Base-by-base conservation (phyloP, 2,113 vertebrate genomes). In the Paradisaea rubra region DNA sequence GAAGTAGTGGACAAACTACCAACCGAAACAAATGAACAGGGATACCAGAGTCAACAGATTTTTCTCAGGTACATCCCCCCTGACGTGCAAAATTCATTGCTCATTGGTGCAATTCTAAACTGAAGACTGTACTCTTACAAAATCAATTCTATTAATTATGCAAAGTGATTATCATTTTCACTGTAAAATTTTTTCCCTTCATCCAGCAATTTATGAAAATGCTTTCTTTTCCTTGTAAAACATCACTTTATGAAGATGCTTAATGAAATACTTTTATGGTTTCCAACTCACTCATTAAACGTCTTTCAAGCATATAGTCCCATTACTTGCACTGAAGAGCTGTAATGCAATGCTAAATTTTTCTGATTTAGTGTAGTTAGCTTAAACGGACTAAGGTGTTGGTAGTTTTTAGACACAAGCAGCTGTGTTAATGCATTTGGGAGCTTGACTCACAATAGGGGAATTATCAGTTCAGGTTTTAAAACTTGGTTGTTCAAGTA, bases 171-270 rank as follows among this genome's bases (percentile, higher is more conserved):
- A n/a, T 7, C 35, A 63, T 63, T 79, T 66, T 37, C 27, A 54
- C 8, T 0, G 0, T 23, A 45, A 44, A 37, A 2, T 18, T 39
- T 42, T 61, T 24, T 4, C 24, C 22, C 24, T 64, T 72, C 44
- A 53, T 41, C 11, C 33, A 64, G 11, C 13, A 88, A 52, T 69
- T 87, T 1, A 60, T 3, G 4, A 65, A 69, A 66, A 14, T 6
- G 6, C 5, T 11, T 73, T 73, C 84, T 87, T 49, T 47, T 23
- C 30, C 41, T 47, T 42, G 21, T 42, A 64, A 64, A 70, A 70
- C 18, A 77, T 27, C 15, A 19, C 7, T 63, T 78, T 35, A 71
- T 25, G 50, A 54, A 60, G 45, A 79, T 31, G 12, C 14, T 24
- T 22, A 27, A 77, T 12, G 0, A 71, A 66, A 12, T 37, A 31